phyloP scores from a whole-genome alignment of 2,113 vertebrate species.

The Tonatia bakeri region DNA sequence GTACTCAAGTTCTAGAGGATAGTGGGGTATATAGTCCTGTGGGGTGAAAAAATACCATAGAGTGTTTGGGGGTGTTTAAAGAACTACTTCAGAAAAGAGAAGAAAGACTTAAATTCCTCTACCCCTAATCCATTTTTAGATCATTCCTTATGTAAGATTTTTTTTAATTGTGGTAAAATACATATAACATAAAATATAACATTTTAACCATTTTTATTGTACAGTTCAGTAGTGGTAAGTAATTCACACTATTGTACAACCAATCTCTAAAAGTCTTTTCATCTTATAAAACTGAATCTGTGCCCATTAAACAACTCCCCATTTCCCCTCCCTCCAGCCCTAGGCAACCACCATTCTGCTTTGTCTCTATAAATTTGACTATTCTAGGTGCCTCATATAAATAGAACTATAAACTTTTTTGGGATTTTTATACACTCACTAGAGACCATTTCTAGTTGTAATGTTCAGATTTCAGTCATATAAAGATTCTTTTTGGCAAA shows the following conservation, averaged over 20 bases:
- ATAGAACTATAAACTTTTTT: not conserved
- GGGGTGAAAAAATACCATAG: not conserved
- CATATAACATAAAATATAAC: not conserved
- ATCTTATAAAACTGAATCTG: not conserved
- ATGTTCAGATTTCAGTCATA: not conserved
- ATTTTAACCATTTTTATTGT: not conserved
- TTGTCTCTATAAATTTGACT: not conserved
- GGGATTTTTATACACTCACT: not conserved
- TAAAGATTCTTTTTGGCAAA: not conserved
- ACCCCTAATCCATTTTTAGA: not conserved
- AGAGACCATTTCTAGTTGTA: not conserved
- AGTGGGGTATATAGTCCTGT: not conserved
- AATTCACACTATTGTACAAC: not conserved
- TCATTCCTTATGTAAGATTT: not conserved
- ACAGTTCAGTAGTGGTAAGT: not conserved
- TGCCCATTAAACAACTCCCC: not conserved
- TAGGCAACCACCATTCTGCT: not conserved
- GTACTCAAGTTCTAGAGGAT: not conserved
- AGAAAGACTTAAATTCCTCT: not conserved
- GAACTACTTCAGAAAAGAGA: slow-evolving; percentile 1
- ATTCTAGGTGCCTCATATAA: not conserved
- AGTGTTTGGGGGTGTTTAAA: not conserved
- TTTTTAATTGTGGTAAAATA: not conserved
- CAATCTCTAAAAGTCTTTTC: not conserved
- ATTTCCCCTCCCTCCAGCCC: not conserved